phyloP scores from a whole-genome alignment of 2,888 invertebrate species.

The Camptogramma bilineatum region DNA sequence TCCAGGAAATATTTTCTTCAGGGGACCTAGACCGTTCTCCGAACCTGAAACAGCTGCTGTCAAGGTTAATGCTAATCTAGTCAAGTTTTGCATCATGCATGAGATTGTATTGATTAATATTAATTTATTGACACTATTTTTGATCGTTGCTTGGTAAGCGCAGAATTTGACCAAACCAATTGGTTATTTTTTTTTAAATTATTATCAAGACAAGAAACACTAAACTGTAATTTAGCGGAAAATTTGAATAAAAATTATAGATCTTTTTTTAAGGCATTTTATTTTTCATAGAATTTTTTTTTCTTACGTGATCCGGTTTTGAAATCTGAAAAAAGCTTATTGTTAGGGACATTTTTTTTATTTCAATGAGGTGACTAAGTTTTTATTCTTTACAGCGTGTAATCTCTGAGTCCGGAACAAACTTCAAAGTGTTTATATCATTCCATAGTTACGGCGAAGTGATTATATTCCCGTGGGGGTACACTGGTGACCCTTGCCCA shows the following conservation, averaged over 20 bases:
- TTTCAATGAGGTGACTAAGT: neutral
- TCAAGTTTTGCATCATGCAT: neutral
- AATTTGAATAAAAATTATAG: no score
- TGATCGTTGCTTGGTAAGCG: no score
- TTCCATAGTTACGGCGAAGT: constrained; percentile 80
- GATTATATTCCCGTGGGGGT: constrained; percentile 80
- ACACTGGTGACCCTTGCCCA: constrained; percentile 71
- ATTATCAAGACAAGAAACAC: no score
- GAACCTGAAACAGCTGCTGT: constrained; percentile 93
- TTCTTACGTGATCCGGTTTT: no score
- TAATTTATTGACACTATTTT: no score
- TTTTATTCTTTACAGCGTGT: constrained; percentile 53
- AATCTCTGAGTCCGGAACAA: constrained; percentile 52
- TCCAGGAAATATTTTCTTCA: constrained; percentile 93
- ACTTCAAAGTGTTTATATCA: constrained; percentile 76
- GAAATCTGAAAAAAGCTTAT: no score
- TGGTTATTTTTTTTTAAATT: neutral
- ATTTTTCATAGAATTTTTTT: no score
- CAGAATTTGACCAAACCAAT: neutral
- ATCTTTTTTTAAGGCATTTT: no score
- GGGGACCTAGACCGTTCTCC: constrained; percentile 92
- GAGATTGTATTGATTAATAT: no score
- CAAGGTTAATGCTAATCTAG: constrained; percentile 52
- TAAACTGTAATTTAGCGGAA: no score
- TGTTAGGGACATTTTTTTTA: no score